A percentile compares a stretch with the other conserved stretches of the same genome.
These are phyloP conservation scores for Atopsyche davidsoni DNA, from an alignment of 1,140 invertebrate species.

Conservation along the genomic window DNA sequence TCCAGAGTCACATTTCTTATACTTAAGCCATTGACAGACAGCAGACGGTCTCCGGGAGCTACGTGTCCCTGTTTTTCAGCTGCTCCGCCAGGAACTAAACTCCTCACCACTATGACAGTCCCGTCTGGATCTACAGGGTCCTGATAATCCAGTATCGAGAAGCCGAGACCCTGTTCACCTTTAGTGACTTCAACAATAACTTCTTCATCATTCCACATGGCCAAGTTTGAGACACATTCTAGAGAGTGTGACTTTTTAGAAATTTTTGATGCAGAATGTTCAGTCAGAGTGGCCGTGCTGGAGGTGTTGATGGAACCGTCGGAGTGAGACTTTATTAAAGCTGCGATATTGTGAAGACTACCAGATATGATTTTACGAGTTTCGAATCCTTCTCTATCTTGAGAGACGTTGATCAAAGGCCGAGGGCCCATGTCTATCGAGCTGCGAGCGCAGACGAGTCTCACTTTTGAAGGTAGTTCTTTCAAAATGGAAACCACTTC, in stretches of 20 bases:
- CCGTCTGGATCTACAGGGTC: slow-evolving; percentile 82
- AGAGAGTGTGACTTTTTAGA: slow-evolving; percentile 82
- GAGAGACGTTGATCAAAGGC: slow-evolving; percentile 68
- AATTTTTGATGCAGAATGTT: slow-evolving; percentile 57
- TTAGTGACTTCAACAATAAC: slow-evolving; percentile 83
- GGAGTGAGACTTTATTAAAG: slow-evolving; percentile 81
- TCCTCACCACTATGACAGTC: slow-evolving; percentile 90
- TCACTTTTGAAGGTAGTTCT: slow-evolving; percentile 76
- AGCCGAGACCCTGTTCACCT: slow-evolving; percentile 86
- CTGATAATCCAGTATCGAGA: slow-evolving; percentile 92
- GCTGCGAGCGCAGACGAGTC: slow-evolving; percentile 70
- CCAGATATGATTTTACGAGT: slow-evolving; percentile 71
- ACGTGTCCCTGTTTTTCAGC: slow-evolving; percentile 83
- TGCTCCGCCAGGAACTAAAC: slow-evolving; percentile 86
- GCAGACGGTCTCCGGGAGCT: slow-evolving; percentile 84
- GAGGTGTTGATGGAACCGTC: slow-evolving; percentile 77
- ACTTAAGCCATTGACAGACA: slow-evolving; percentile 81
- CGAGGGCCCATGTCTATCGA: slow-evolving; percentile 49
- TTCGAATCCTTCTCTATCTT: slow-evolving; percentile 71
- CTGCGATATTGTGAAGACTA: slow-evolving; percentile 63
- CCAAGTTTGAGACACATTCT: slow-evolving; percentile 83
- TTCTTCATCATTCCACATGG: slow-evolving; percentile 87
- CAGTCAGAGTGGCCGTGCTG: slow-evolving; percentile 60
- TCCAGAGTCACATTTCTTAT: slow-evolving; percentile 85
- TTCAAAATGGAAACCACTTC: slow-evolving; percentile 87